Conservation (phyloP, 1,140 invertebrate genomes). For the Eueides isabella region DNA sequence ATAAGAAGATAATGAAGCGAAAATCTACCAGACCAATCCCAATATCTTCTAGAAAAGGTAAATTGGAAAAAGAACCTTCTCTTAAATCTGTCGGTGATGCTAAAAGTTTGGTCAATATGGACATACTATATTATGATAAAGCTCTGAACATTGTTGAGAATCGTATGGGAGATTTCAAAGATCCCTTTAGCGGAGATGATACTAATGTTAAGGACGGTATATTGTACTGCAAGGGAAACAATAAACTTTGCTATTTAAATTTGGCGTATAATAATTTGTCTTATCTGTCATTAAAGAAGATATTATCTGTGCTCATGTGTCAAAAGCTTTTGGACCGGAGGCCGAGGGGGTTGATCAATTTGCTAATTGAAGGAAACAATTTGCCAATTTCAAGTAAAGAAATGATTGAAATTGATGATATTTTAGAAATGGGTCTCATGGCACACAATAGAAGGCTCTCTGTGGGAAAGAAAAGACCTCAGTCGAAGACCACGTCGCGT, state of each 20-base stretch:
- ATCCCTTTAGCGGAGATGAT: slow-evolving; percentile 53
- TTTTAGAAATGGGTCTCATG: slow-evolving; percentile 42
- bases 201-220: slow-evolving; percentile 41
- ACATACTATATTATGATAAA: slow-evolving; percentile 48
- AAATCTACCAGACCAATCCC: slow-evolving; percentile 39
- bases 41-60: slow-evolving; percentile 31
- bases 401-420: slow-evolving; percentile 47
- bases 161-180: slow-evolving; percentile 49
- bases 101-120: slow-evolving; percentile 40
- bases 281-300: slow-evolving; percentile 51
- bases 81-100: slow-evolving; percentile 43
- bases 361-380: slow-evolving; percentile 61
- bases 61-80: slow-evolving; percentile 49
- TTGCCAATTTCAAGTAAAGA: slow-evolving; percentile 56
- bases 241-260: slow-evolving; percentile 55
- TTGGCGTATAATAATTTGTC: slow-evolving; percentile 61
- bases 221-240: slow-evolving; percentile 57
- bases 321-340: slow-evolving; percentile 51
- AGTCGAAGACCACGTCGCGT: slow-evolving; percentile 27
- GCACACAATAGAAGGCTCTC: slow-evolving; percentile 18
- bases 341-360: slow-evolving; percentile 57
- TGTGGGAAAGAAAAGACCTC: slow-evolving; percentile 20
- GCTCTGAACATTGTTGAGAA: slow-evolving; percentile 50
- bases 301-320: slow-evolving; percentile 48
- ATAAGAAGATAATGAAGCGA: slow-evolving; percentile 43